These are phyloP conservation scores for Dromococcyx pavoninus DNA, from an alignment of 2,797 vertebrate species.

Conservation along the genomic window DNA sequence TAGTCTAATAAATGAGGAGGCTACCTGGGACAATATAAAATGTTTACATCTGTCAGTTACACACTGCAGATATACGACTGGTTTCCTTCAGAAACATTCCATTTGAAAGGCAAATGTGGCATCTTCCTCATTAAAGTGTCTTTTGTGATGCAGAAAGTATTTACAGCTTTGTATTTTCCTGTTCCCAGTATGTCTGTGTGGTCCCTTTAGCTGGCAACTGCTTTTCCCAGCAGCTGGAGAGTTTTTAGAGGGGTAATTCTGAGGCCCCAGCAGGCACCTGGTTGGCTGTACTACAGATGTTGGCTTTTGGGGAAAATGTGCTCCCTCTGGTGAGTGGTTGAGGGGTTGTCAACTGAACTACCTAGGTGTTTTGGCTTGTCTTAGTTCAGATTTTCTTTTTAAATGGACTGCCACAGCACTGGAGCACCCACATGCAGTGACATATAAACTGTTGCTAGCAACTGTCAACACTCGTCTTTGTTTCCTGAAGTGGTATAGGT, in stretches of 20 bases:
- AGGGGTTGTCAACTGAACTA: background rate
- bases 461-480: background rate
- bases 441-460: background rate
- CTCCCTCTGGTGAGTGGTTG: slow-evolving; percentile 61
- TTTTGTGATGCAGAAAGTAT: background rate
- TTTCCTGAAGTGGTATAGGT: background rate
- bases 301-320: slow-evolving; percentile 47
- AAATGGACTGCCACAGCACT: background rate
- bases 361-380: background rate
- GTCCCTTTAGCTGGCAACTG: background rate
- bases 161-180: background rate
- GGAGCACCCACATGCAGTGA: background rate
- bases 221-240: background rate
- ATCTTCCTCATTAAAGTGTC: background rate
- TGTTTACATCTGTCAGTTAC: background rate
- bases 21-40: background rate
- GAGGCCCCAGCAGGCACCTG: background rate
- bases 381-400: background rate
- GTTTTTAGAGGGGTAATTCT: background rate
- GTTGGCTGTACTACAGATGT: background rate
- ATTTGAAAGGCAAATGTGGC: background rate
- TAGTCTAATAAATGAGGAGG: background rate
- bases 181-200: rapidly evolving
- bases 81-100: background rate
- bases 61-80: background rate